Evolutionary conservation across 2,113 vertebrate genomes (phyloP), one percentile per base, ranked within the genome.

Genomic region (Cyprinus carpio): DNA sequence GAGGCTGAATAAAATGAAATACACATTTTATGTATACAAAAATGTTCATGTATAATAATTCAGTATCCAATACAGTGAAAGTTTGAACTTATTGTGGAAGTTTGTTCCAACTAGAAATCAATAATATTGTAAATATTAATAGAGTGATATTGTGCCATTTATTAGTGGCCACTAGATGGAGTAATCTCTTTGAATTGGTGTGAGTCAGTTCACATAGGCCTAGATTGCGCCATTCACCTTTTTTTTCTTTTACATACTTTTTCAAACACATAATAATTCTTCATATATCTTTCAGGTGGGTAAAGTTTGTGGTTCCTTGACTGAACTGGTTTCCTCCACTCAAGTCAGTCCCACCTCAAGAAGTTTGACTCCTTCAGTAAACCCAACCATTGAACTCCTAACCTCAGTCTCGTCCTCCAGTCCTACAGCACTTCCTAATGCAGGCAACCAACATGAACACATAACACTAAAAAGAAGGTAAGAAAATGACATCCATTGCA

Each of bases 281-380:
- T 4, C 31, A 10, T 56, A 75, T 87, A 83, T 91, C 82, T 23
- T 86, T 16, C 88, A 96, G 95, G 95, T 96, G 4, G 94, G 94
- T 86, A 96, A 96, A 89, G 95, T 96, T 64, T 96, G 95, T 85
- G 95, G 94, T 43, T 91, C 94, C 83, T 81, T 89, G 40, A 89
- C 88, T 27, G 74, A 89, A 15, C 54, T 37, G 23, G 78, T 67
- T 89, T 91, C 81, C 84, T 37, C 76, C 37, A 75, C 87, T 81
- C 69, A 34, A 27, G 40, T 54, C 20, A 51, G 23, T 84, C n/a
- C 29, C 46, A 81, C 79, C 31, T n/a, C 13, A 20, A n/a, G n/a
- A 37, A 84, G 69, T 65, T 23, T 56, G 60, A 16, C 11, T 40
- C 16, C 16, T 25, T 83, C 58, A 6, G 23, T 75, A 84, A 92